Percentiles rank a stretch among this genome's conserved stretches.
Evolutionary conservation across 2,888 invertebrate genomes (phyloP).

Genomic region (Habrosyne pyritoides): DNA sequence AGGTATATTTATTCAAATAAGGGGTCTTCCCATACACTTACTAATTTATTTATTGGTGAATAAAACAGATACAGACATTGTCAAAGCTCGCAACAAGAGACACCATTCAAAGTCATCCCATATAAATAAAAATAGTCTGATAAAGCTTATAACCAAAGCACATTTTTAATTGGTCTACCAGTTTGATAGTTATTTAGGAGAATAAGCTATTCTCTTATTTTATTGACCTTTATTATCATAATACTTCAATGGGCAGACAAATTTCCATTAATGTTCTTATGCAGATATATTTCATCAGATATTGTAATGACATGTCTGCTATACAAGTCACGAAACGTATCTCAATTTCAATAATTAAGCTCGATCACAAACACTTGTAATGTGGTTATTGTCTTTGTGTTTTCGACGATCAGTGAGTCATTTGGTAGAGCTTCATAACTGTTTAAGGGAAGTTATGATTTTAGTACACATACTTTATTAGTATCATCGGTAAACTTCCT

Average conservation of each 20-base stretch:
- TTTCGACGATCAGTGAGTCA: slow-evolving; percentile 7
- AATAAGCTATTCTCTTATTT: background rate
- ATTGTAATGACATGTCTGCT: background rate
- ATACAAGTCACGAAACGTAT: slow-evolving; percentile 26
- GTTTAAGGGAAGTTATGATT: background rate
- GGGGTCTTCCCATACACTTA: no score
- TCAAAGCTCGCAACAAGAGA: no score
- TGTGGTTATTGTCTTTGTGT: slow-evolving; percentile 35
- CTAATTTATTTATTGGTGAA: no score
- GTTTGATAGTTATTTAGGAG: no score
- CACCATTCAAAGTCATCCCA: no score
- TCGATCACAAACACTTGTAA: slow-evolving; percentile 42
- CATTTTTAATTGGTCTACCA: no score
- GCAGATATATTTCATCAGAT: background rate
- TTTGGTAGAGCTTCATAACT: background rate
- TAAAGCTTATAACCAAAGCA: no score
- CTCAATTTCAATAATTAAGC: slow-evolving; percentile 32
- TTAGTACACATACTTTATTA: no score
- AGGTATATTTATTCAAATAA: no score
- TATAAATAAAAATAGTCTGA: no score
- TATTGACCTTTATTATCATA: background rate
- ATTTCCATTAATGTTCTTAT: slow-evolving; percentile 1
- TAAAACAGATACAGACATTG: no score
- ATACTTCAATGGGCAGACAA: background rate
- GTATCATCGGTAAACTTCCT: no score